Conservation (phyloP, 2,888 invertebrate species). For the Athripsodes cinereus region DNA sequence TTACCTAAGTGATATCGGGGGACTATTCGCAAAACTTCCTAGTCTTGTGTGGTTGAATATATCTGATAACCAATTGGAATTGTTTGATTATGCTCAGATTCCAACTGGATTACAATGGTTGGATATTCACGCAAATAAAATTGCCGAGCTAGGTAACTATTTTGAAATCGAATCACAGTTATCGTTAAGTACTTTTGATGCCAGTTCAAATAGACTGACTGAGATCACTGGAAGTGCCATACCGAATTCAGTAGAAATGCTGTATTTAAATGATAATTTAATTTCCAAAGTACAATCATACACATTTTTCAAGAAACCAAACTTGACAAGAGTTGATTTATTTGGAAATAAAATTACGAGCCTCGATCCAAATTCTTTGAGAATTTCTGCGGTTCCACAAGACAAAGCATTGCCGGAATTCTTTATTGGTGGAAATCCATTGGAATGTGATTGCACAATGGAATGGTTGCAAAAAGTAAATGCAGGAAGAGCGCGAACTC, state of each 20-base stretch:
- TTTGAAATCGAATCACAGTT: conserved; percentile 76
- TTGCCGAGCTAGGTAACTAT: conserved; percentile 77
- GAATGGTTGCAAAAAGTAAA: conserved; percentile 84
- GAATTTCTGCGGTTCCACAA: conserved; percentile 68
- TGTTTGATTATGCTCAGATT: conserved; percentile 81
- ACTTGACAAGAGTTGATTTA: conserved; percentile 74
- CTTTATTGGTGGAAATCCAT: conserved; percentile 79
- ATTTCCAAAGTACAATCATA: conserved; percentile 80
- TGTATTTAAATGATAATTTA: conserved; percentile 73
- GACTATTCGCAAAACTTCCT: conserved; percentile 72
- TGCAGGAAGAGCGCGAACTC: conserved; percentile 65
- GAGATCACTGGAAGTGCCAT: conserved; percentile 79
- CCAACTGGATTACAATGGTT: conserved; percentile 79
- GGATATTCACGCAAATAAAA: conserved; percentile 79
- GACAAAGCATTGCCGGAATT: conserved; percentile 73
- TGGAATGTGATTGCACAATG: conserved; percentile 86
- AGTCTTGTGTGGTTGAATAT: conserved; percentile 81
- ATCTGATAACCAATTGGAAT: conserved; percentile 75
- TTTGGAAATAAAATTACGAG: conserved; percentile 74
- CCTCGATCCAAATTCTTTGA: conserved; percentile 66
- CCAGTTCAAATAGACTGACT: conserved; percentile 72
- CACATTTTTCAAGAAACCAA: conserved; percentile 81
- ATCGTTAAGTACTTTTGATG: conserved; percentile 73
- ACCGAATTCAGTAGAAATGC: conserved; percentile 74
- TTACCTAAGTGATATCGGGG: conserved; percentile 70